Percentiles rank a stretch among this genome's conserved stretches.
phyloP scores from a whole-genome alignment of 2,888 invertebrate species.

The Yponomeuta sedellus region DNA sequence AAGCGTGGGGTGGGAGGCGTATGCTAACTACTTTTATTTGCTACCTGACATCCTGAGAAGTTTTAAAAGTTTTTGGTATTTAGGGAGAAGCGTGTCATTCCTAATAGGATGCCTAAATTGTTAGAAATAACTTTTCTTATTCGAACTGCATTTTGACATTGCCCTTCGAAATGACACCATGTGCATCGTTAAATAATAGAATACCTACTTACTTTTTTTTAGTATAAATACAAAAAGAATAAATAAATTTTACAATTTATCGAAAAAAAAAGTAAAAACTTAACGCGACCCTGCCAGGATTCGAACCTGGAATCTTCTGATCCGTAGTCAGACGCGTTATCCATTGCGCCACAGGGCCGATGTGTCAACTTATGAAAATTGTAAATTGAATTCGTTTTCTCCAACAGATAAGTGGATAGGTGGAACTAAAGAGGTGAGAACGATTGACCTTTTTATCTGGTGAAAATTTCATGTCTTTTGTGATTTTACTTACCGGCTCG shows the following conservation, averaged over 20 bases:
- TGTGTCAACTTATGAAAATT: neutral
- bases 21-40: conserved; percentile 3
- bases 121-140: too few species aligned
- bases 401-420: conserved; percentile 6
- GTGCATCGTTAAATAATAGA: too few species aligned
- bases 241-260: too few species aligned
- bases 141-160: too few species aligned
- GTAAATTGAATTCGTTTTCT: neutral
- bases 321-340: conserved; percentile 85
- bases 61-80: neutral
- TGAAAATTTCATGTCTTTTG: too few species aligned
- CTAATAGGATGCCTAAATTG: too few species aligned
- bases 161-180: too few species aligned
- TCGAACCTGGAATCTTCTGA: conserved; percentile 82
- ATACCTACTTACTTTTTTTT: too few species aligned
- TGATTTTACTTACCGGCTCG: too few species aligned
- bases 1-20: neutral
- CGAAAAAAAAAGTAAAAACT: neutral
- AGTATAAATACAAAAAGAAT: too few species aligned
- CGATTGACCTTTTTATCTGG: too few species aligned
- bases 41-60: neutral
- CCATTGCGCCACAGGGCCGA: conserved; percentile 80
- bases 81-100: neutral
- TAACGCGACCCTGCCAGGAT: conserved; percentile 77
- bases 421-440: neutral